Evolutionary conservation across 2,888 invertebrate genomes (phyloP).

Genomic region (Idaea biselata): DNA sequence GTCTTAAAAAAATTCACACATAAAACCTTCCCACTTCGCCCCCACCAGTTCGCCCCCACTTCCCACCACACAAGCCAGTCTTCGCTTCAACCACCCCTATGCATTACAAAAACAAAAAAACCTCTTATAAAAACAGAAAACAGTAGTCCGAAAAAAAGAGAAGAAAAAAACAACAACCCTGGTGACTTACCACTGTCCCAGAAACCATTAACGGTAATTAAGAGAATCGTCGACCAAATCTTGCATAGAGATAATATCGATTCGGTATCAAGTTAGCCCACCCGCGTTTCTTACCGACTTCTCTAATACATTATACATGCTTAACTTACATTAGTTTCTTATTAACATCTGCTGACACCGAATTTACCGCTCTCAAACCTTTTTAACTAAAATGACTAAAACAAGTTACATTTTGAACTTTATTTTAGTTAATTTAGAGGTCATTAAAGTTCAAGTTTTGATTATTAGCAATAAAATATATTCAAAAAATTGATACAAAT

Average conservation of each 20-base stretch:
- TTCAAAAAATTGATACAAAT: conserved; percentile 56
- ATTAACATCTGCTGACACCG: conserved; percentile 28
- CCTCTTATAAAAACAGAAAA: neutral
- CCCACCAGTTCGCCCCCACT: no score
- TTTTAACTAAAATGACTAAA: conserved; percentile 7
- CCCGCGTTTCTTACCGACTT: conserved; percentile 50
- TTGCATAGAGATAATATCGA: conserved; percentile 68
- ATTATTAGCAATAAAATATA: conserved; percentile 58
- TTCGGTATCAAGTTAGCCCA: conserved; percentile 65
- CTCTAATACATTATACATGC: conserved; percentile 63
- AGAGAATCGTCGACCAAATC: conserved; percentile 70
- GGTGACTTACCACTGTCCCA: conserved; percentile 47
- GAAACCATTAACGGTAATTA: conserved; percentile 75
- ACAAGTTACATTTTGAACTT: conserved; percentile 12
- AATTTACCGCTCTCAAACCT: conserved; percentile 14
- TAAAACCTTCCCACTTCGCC: no score
- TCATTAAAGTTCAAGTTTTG: conserved; percentile 21
- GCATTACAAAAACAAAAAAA: neutral
- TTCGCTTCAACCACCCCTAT: neutral
- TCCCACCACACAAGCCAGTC: no score
- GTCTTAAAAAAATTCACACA: neutral
- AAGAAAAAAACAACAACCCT: conserved; percentile 25
- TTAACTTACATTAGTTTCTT: conserved; percentile 33
- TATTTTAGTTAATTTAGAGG: conserved; percentile 5
- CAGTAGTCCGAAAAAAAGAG: neutral